These are phyloP conservation scores for Callopanchax toddi DNA, from an alignment of 2,113 vertebrate species.

Conservation along the genomic window DNA sequence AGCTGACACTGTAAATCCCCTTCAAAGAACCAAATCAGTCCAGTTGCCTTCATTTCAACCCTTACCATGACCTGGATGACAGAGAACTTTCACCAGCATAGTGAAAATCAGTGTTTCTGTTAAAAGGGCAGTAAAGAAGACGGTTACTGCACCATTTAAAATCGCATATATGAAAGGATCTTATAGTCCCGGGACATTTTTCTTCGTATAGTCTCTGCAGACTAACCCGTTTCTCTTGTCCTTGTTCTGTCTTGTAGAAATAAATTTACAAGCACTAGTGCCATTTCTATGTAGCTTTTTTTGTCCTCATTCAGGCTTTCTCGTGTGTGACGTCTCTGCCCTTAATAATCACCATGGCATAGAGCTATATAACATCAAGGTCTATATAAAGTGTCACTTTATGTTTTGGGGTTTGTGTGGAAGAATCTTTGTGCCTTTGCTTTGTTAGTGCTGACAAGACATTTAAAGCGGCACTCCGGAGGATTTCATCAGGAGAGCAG, in stretches of 20 bases:
- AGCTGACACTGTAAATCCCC: too few species aligned
- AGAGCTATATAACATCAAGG: slow-evolving; percentile 8
- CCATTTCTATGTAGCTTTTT: neutral
- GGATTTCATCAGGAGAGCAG: too few species aligned
- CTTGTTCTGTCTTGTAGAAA: slow-evolving; percentile 12
- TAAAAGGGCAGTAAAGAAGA: neutral
- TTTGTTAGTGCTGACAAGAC: slow-evolving; percentile 10
- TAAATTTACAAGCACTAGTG: slow-evolving; percentile 6
- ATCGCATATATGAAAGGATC: slow-evolving; percentile 4
- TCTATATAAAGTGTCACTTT: slow-evolving; percentile 1
- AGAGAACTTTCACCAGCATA: too few species aligned
- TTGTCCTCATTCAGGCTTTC: slow-evolving; percentile 25
- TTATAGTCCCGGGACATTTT: neutral
- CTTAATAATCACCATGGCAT: slow-evolving; percentile 19
- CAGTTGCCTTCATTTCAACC: too few species aligned
- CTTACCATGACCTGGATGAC: too few species aligned
- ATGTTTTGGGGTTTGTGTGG: neutral
- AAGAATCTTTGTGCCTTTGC: slow-evolving; percentile 14
- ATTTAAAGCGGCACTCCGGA: too few species aligned
- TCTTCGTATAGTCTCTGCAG: slow-evolving; percentile 12
- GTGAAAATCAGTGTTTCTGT: neutral
- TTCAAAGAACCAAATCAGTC: too few species aligned
- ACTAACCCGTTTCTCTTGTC: neutral
- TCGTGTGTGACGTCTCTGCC: slow-evolving; percentile 16
- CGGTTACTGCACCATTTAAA: neutral